Percentiles rank a stretch among this genome's conserved stretches.
Evolutionary conservation across 2,888 invertebrate genomes (phyloP).

Genomic region (Oscheius sp.): DNA sequence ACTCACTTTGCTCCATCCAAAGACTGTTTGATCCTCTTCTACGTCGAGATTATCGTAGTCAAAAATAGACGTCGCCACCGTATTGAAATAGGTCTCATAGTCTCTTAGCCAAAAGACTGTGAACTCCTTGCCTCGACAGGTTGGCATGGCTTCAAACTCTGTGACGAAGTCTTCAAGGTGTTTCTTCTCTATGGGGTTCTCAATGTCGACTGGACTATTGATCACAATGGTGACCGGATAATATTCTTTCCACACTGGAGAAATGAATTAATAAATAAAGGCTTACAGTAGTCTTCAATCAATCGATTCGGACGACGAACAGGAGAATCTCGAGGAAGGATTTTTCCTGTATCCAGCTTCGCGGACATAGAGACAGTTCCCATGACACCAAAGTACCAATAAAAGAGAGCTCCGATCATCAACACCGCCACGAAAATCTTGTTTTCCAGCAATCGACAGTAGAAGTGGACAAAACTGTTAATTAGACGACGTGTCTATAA

Average conservation of each 20-base stretch:
- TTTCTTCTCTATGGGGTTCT: constrained; percentile 34
- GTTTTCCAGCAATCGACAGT: constrained; percentile 17
- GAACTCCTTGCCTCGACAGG: constrained; percentile 58
- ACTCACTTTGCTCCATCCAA: constrained; percentile 25
- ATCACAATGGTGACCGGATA: constrained; percentile 68
- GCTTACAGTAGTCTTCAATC: constrained; percentile 54
- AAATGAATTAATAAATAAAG: neutral
- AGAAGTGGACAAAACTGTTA: constrained; percentile 12
- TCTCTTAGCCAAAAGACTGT: constrained; percentile 65
- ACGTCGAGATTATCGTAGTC: constrained; percentile 35
- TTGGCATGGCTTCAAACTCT: constrained; percentile 61
- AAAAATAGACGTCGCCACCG: constrained; percentile 51
- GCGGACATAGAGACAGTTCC: constrained; percentile 59
- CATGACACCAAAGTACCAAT: constrained; percentile 49
- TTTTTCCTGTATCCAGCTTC: constrained; percentile 65
- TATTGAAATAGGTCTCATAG: constrained; percentile 57
- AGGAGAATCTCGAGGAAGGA: constrained; percentile 62
- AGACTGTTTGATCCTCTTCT: neutral
- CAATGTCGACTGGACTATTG: constrained; percentile 61
- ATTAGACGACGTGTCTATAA: constrained; percentile 20
- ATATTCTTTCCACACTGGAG: constrained; percentile 64
- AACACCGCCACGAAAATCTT: constrained; percentile 28
- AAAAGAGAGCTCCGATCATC: constrained; percentile 19
- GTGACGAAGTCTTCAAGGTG: constrained; percentile 52
- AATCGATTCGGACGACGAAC: constrained; percentile 63